Evolutionary conservation across 2,888 invertebrate genomes (phyloP), one percentile per base, ranked within the genome.

Genomic region (Nipponacmea schrenckii): DNA sequence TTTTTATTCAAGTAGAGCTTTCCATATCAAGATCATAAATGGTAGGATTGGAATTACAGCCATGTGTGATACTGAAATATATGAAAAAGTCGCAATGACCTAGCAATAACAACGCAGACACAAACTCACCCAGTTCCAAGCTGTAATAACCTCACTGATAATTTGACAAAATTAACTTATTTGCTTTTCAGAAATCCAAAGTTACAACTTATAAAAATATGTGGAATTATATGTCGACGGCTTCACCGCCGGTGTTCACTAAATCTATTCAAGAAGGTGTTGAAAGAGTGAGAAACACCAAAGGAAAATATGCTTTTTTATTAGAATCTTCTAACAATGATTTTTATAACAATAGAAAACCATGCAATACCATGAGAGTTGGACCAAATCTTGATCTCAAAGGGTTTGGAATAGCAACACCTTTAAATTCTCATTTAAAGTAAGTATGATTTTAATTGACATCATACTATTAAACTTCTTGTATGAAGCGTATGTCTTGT

Each of bases 401-500:
- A 89, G 96, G 97, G 77, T 98, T 97, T 87, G 98, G 97, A 20
- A 93, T 98, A 56, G 98, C 96, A 56, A 97, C 96, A 67, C 94
- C 95, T 5, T 93, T 97, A 64, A 70, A 73, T 39, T 81, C 79
- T 1, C 62, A 70, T 2, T 64, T 82, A 48, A 79, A 80, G 83
- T 83, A 73, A 64, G 76, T 70, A 20, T 26, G 20, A 46, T 4
- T 17, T 7, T 62, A 15, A 56, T 10, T n/a, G 0, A 20, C 26
- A 24, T 20, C 15, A n/a, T 20, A 5, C 2, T 4, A 14, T 20
- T 44, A 7, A 15, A 46, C 17, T 24, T 3, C 24, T 20, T 15
- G 14, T 66, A n/a, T 3, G 20, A 15, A 26, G 46, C 8, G 2
- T 8, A 31, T 66, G 1, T 39, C 24, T n/a, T 3, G 39, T 2